phyloP scores from a whole-genome alignment of 2,888 invertebrate species.

The Empis livida region DNA sequence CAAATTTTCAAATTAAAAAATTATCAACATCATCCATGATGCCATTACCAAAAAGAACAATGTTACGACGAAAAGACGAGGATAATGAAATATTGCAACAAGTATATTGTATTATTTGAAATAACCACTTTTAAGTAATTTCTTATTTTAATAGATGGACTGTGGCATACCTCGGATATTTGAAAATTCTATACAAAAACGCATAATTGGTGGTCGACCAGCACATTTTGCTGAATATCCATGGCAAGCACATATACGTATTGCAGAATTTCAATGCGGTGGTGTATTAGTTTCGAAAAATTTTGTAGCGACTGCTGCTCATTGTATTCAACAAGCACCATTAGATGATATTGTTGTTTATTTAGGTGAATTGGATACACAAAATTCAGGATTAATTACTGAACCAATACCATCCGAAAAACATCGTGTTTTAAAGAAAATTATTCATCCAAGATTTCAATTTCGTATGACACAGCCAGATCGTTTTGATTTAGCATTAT shows the following conservation, averaged over 20 bases:
- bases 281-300: constrained; percentile 65
- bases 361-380: constrained; percentile 69
- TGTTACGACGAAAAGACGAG: constrained; percentile 27
- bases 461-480: constrained; percentile 74
- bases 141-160: constrained; percentile 33
- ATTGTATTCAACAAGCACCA: constrained; percentile 66
- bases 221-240: constrained; percentile 64
- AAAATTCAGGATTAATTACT: constrained; percentile 47
- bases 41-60: constrained; percentile 26
- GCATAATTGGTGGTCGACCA: constrained; percentile 70
- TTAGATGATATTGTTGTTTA: constrained; percentile 61
- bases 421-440: constrained; percentile 55
- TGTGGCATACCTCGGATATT: constrained; percentile 52
- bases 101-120: constrained; percentile 11
- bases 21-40: constrained; percentile 20
- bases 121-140: neutral
- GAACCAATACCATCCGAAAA: constrained; percentile 53
- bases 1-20: neutral
- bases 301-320: constrained; percentile 69
- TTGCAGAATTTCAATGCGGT: constrained; percentile 70
- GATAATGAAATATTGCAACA: constrained; percentile 26
- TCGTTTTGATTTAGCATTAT: constrained; percentile 63
- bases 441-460: constrained; percentile 68
- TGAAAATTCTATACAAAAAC: constrained; percentile 47
- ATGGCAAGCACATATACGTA: constrained; percentile 77